Base-by-base conservation (phyloP, 2,797 vertebrate genomes). In the Leptatherina wallacei region DNA sequence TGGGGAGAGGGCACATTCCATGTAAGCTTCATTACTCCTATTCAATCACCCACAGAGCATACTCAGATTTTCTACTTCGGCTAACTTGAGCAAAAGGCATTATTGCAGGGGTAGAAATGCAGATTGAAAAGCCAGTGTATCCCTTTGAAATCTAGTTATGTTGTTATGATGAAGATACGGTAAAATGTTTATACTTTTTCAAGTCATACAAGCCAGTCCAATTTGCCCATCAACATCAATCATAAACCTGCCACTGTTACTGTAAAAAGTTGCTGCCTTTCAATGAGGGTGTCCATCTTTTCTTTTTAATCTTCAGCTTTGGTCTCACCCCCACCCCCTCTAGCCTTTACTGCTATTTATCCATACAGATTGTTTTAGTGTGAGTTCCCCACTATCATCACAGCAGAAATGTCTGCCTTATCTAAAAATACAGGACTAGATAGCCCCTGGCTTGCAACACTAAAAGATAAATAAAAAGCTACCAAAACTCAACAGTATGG, bases 1-100 rank as follows among this genome's bases (percentile, higher is more conserved):
- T 62, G 78, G 36, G 77, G 73, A 83, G 83, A 80, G 86, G 80
- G 71, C 78, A 87, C 89, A 92, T 91, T 91, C 89, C 86, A 84
- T 83, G 78, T 73, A 88, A 88, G 88, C 88, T 87, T 93, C 90
- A 93, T 92, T 92, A 90, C 86, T 85, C 69, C 86, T 84, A 87
- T 93, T 92, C 85, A 91, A 76, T 89, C 86, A 83, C 73, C 72
- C 80, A 79, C 67, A 72, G 84, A 82, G 70, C 63, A 73, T 63
- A 56, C 62, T 70, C 65, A 62, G n/a, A 75, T 84, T 89, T 84
- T 84, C 83, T 81, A 69, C 81, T 80, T 63, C 71, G 73, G 36
- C 61, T 75, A 71, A 87, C 75, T 73, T 52, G n/a, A 81, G 65
- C 75, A 73, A 77, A 81, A 82, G 27, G 42, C 65, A 18, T 71